phyloP scores from a whole-genome alignment of 2,888 invertebrate species.

The Apotomis betuletana region DNA sequence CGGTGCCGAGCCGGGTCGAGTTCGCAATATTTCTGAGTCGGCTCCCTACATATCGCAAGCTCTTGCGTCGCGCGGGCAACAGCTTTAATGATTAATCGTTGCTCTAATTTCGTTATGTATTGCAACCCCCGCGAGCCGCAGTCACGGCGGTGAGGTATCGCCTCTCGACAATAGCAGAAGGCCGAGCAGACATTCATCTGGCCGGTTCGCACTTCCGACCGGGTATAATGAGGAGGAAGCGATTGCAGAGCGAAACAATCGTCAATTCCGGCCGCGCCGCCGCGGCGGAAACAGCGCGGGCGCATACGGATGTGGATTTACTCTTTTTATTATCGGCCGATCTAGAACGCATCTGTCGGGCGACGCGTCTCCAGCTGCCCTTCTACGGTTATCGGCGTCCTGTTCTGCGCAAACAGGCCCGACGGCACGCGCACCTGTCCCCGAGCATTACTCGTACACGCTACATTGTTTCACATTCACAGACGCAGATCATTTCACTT shows the following conservation, averaged over 20 bases:
- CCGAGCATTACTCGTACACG: slow-evolving; percentile 40
- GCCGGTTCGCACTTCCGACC: slow-evolving; percentile 72
- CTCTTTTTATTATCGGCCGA: slow-evolving; percentile 77
- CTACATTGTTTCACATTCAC: slow-evolving; percentile 47
- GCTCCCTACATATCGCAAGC: slow-evolving; percentile 78
- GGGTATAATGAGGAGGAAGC: slow-evolving; percentile 74
- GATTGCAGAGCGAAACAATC: slow-evolving; percentile 76
- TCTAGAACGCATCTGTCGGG: slow-evolving; percentile 80
- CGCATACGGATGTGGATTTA: slow-evolving; percentile 75
- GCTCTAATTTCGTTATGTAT: slow-evolving; percentile 57
- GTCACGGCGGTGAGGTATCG: slow-evolving; percentile 13
- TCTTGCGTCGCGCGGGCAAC: slow-evolving; percentile 69
- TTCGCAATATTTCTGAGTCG: slow-evolving; percentile 64
- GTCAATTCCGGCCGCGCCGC: slow-evolving; percentile 72
- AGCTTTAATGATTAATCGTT: slow-evolving; percentile 72
- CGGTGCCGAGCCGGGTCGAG: slow-evolving; percentile 61
- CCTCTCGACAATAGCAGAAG: slow-evolving; percentile 25
- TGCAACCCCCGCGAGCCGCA: slow-evolving; percentile 49
- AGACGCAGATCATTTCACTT: slow-evolving; percentile 50
- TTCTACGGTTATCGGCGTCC: slow-evolving; percentile 67
- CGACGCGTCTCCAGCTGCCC: slow-evolving; percentile 76
- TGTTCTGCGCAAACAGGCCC: slow-evolving; percentile 54
- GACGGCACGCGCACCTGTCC: slow-evolving; percentile 74
- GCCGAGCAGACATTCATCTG: slow-evolving; percentile 55
- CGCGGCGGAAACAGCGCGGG: slow-evolving; percentile 72